A percentile compares a stretch with the other conserved stretches of the same genome.
phyloP scores from a whole-genome alignment of 2,113 vertebrate species.

The Alouatta palliata region DNA sequence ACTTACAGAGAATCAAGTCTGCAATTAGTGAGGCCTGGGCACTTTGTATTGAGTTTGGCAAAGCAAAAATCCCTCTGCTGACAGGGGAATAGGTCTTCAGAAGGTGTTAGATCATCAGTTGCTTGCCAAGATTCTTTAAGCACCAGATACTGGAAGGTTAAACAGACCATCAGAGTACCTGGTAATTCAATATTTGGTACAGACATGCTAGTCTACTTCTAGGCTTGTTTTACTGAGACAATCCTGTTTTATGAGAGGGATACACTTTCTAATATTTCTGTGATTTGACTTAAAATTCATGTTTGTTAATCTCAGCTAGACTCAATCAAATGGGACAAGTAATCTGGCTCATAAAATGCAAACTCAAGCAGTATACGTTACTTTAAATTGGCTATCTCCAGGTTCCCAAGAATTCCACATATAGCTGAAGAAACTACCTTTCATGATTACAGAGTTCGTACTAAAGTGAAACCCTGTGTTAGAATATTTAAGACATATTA shows the following conservation, averaged over 20 bases:
- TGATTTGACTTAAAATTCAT: conserved; percentile 28
- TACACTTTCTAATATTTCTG: conserved; percentile 62
- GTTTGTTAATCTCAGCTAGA: conserved; percentile 55
- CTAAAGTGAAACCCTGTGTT: not conserved
- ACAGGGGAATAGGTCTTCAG: not conserved
- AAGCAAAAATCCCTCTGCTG: not conserved
- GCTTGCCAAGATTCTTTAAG: conserved; percentile 52
- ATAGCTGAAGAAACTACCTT: not conserved
- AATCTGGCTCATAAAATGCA: conserved; percentile 35
- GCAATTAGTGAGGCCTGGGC: not conserved
- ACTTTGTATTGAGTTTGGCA: not conserved
- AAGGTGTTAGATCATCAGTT: conserved; percentile 17
- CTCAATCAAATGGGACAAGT: conserved; percentile 15
- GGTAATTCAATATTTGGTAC: conserved; percentile 13
- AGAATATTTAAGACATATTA: not conserved
- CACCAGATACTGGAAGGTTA: conserved; percentile 15
- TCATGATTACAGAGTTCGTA: not conserved
- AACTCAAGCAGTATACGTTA: not conserved
- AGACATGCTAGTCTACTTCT: not conserved
- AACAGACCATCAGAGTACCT: not conserved
- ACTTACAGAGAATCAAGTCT: not conserved
- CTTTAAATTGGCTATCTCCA: not conserved
- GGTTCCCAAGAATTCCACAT: not conserved
- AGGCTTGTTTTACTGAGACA: conserved; percentile 26
- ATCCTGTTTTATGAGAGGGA: conserved; percentile 13